These are phyloP conservation scores for Montifringilla adamsi DNA, from an alignment of 2,113 vertebrate genomes.

Conservation along the genomic window DNA sequence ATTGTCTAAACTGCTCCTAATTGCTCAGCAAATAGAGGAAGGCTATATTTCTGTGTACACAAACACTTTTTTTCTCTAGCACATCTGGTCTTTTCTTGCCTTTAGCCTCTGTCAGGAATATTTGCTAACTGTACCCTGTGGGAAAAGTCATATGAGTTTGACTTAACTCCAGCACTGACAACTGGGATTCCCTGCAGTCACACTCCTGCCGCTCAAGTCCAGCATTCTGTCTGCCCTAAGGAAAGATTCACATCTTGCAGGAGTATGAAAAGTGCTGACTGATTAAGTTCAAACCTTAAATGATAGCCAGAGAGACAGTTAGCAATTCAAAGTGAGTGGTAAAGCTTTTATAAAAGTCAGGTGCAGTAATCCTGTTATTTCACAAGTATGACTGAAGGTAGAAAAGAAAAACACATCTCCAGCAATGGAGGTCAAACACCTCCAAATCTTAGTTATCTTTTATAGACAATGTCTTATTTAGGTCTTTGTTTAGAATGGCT, in stretches of 20 bases:
- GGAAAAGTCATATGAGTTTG: constrained; percentile 71
- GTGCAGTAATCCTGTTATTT: constrained; percentile 36
- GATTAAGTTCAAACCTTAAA: constrained; percentile 88
- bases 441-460: neutral
- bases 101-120: constrained; percentile 78
- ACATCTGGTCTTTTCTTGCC: constrained; percentile 76
- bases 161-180: constrained; percentile 73
- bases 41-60: constrained; percentile 52
- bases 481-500: neutral
- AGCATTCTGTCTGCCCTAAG: constrained; percentile 64
- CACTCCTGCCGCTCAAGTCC: constrained; percentile 71
- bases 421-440: fast-evolving
- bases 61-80: constrained; percentile 59
- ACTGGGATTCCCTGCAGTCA: constrained; percentile 75
- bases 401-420: neutral
- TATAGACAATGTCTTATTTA: neutral
- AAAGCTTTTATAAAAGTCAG: constrained; percentile 71
- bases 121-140: constrained; percentile 77
- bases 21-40: constrained; percentile 65
- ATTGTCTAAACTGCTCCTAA: constrained; percentile 64
- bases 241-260: constrained; percentile 72
- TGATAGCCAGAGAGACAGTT: constrained; percentile 81
- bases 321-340: constrained; percentile 79
- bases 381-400: neutral
- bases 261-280: constrained; percentile 80